Evolutionary conservation across 2,888 invertebrate genomes (phyloP), one percentile per base, ranked within the genome.

Genomic region (Barypeithes pellucidus): DNA sequence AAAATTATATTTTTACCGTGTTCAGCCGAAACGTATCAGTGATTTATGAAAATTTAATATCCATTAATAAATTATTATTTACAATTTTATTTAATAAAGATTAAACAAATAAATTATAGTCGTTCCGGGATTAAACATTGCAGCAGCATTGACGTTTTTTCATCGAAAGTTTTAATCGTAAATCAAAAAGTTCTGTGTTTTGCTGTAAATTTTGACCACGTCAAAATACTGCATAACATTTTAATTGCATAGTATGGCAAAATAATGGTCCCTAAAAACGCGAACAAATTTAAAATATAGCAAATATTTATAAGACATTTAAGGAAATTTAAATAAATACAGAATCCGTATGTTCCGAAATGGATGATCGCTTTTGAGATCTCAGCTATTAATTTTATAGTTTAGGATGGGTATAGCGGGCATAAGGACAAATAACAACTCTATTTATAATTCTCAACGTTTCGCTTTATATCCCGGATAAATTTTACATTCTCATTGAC

Each of bases 141-240:
- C 39, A 39, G 9, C 39, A 8, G 39, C 12, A 39, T 39, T 39
- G 39, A 39, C n/a, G 39, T 4, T 39, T 39, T 39, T n/a, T n/a
- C n/a, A 39, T 29, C 7, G 29, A 29, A 39, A 39, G 0, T 12
- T 39, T 39, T 4, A 39, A 39, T 39, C 39, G 39, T n/a, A 39
- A 39, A 39, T 39, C 39, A 39, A 39, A 39, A 39, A n/a, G 39
- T n/a, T n/a, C n/a, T 39, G 39, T 39, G n/a, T 39, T 4, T n/a
- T 39, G 39, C 39, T 39, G 39, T n/a, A 39, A 4, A 39, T 39
- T 39, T 39, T 39, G n/a, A 4, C 11, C 39, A 39, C n/a, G 39
- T 39, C 39, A 39, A 1, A n/a, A 11, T 39, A 12, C n/a, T 11
- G 39, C 39, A n/a, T 39, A 39, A 39, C n/a, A 39, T 39, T 39